These are phyloP conservation scores for Brachionichthys hirsutus DNA, from an alignment of 2,113 vertebrate genomes.

Conservation along the genomic window DNA sequence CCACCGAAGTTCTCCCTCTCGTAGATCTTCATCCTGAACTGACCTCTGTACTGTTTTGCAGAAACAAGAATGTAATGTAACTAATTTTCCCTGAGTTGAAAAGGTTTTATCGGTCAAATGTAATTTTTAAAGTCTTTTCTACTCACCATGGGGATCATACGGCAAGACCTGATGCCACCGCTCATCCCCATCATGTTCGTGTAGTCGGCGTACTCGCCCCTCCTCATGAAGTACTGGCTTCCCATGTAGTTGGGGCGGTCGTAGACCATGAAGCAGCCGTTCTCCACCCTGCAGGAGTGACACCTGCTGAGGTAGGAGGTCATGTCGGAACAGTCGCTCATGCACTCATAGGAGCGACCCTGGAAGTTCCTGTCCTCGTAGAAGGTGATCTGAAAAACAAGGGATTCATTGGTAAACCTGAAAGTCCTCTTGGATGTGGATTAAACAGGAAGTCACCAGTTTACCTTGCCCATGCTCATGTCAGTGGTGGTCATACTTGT, in stretches of 20 bases:
- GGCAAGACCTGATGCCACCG: conserved; percentile 68
- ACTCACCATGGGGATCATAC: conserved; percentile 72
- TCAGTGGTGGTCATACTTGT: conserved; percentile 67
- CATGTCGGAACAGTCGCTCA: conserved; percentile 72
- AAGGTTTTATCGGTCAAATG: no score
- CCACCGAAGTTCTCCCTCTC: conserved; percentile 63
- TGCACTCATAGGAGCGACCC: conserved; percentile 75
- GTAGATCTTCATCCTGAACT: conserved; percentile 61
- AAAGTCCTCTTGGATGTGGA: no score
- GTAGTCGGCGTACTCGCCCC: conserved; percentile 72
- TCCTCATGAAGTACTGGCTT: conserved; percentile 75
- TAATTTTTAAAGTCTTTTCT: neutral
- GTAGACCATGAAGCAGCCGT: conserved; percentile 78
- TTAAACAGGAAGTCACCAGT: neutral
- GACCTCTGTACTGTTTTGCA: conserved; percentile 52
- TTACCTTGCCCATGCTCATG: conserved; percentile 75
- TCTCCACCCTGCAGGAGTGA: conserved; percentile 72
- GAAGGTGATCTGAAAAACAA: conserved; percentile 62
- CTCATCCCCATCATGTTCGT: conserved; percentile 67
- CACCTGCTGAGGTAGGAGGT: conserved; percentile 69
- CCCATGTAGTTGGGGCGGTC: conserved; percentile 78
- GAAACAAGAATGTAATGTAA: neutral
- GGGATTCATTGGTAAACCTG: neutral
- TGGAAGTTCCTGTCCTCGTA: conserved; percentile 78
- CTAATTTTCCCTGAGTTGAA: neutral